Evolutionary conservation across 2,797 vertebrate species (phyloP).

Genomic region (Streptopelia turtur): DNA sequence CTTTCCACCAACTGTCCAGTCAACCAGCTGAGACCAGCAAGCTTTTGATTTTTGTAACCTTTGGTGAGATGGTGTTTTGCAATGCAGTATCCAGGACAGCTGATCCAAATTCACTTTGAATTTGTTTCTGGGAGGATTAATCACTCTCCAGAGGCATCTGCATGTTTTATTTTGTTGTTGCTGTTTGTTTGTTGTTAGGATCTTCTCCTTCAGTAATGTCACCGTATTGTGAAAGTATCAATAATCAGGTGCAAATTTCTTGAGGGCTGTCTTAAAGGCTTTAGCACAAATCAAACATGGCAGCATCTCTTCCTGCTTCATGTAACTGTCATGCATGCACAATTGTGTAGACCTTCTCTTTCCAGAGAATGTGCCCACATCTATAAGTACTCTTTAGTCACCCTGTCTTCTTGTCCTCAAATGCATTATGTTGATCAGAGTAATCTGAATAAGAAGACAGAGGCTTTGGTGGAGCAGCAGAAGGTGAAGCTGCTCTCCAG

Average conservation of each 20-base stretch:
- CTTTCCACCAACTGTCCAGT: not conserved
- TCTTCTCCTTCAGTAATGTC: not conserved
- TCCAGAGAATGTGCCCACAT: not conserved
- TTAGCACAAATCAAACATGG: not conserved
- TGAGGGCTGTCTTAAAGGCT: not conserved
- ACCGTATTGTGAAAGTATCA: not conserved
- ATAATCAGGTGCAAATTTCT: not conserved
- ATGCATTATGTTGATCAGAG: not conserved
- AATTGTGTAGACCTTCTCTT: not conserved
- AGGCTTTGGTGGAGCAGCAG: not conserved
- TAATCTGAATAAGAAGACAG: not conserved
- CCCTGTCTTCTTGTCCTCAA: not conserved
- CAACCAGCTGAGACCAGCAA: not conserved
- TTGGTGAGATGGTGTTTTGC: not conserved
- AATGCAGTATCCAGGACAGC: not conserved
- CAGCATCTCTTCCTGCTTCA: not conserved
- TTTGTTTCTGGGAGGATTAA: not conserved
- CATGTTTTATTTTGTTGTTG: not conserved
- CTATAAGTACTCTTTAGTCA: not conserved
- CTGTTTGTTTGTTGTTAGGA: not conserved
- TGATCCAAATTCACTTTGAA: slow-evolving; percentile 13
- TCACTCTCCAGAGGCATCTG: not conserved
- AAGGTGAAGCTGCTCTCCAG: not conserved
- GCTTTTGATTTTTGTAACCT: not conserved
- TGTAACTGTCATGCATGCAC: not conserved